A percentile compares a stretch with the other conserved stretches of the same genome.
These are phyloP conservation scores for Ectropis grisescens DNA, from an alignment of 1,140 invertebrate species.

Conservation along the genomic window DNA sequence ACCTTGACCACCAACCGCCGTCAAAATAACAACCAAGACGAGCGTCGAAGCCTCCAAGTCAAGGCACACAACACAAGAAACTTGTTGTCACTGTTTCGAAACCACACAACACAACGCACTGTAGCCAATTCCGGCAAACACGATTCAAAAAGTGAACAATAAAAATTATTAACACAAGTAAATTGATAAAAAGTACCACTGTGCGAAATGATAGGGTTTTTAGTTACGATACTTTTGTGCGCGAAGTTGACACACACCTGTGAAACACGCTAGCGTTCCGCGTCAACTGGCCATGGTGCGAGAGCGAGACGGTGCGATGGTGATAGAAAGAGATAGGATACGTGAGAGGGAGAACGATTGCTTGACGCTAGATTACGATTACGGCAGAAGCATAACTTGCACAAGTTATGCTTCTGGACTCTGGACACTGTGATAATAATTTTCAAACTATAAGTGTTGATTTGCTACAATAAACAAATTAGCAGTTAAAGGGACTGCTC, in stretches of 20 bases:
- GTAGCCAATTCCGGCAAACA: no score
- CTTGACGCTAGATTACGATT: no score
- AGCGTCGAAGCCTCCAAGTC: constrained; percentile 54
- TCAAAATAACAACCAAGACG: constrained; percentile 32
- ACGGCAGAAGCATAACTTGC: no score
- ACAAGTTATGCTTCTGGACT: no score
- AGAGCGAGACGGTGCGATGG: constrained; percentile 40
- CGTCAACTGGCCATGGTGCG: constrained; percentile 42
- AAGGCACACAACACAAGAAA: constrained; percentile 55
- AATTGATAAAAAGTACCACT: background rate
- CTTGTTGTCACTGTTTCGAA: constrained; percentile 56
- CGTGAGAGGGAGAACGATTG: constrained; percentile 57
- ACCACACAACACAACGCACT: no score
- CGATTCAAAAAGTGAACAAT: no score
- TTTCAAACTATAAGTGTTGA: no score
- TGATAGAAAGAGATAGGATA: constrained; percentile 40
- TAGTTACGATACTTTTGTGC: constrained; percentile 38
- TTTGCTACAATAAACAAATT: no score
- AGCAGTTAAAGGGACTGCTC: no score
- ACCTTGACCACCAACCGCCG: constrained; percentile 43
- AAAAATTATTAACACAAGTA: constrained; percentile 6
- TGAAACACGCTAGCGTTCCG: constrained; percentile 38
- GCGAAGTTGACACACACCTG: constrained; percentile 32
- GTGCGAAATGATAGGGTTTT: constrained; percentile 30
- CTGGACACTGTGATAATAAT: no score